Conservation (phyloP, 2,888 invertebrate species). For the Epinotia demarniana region DNA sequence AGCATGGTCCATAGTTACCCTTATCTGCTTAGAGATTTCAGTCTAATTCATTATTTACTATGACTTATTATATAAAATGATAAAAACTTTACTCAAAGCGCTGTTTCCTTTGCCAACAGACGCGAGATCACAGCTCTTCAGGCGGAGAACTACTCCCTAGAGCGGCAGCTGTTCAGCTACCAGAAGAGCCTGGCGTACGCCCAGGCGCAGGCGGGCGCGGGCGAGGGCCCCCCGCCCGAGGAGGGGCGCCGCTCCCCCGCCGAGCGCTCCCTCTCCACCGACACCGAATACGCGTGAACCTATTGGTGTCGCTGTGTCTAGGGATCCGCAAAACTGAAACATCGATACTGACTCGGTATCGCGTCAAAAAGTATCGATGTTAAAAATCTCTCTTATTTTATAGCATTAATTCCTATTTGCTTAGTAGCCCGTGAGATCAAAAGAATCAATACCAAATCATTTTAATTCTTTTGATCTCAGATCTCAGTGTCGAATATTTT, state of each 20-base stretch:
- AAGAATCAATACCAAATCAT: not conserved
- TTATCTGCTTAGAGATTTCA: too few species aligned
- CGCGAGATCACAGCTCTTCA: constrained; percentile 91
- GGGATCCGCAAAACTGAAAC: constrained; percentile 36
- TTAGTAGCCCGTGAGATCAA: not conserved
- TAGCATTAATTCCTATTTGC: not conserved
- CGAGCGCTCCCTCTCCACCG: constrained; percentile 87
- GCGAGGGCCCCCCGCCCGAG: constrained; percentile 68
- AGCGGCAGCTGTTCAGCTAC: constrained; percentile 92
- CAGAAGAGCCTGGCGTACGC: constrained; percentile 91
- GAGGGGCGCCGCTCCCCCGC: constrained; percentile 78
- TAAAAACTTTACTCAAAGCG: not conserved
- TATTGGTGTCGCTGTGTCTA: constrained; percentile 50
- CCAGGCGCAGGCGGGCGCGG: constrained; percentile 86
- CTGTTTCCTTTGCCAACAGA: constrained; percentile 73
- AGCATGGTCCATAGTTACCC: too few species aligned
- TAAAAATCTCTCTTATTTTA: not conserved
- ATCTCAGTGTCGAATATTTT: not conserved
- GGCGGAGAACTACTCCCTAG: constrained; percentile 93
- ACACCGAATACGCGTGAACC: constrained; percentile 89
- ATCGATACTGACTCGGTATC: not conserved
- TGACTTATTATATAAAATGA: too few species aligned
- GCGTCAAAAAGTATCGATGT: not conserved
- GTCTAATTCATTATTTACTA: too few species aligned
- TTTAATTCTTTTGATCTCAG: too few species aligned